Base-by-base conservation (phyloP, 2,888 invertebrate genomes). In the Cheiracanthium punctorium region DNA sequence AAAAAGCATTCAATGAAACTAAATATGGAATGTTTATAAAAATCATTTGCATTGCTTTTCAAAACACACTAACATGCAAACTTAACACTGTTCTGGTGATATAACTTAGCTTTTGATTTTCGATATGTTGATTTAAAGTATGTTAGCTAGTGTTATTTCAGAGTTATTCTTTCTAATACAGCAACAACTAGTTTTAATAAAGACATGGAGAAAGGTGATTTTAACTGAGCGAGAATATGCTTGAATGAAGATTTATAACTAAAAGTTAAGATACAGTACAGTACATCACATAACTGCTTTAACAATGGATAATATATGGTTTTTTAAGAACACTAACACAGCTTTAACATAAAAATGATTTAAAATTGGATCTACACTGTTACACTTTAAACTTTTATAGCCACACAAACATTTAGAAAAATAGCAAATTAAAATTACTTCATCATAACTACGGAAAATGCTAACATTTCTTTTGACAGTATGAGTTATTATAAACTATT, bases 321-420 rank as follows among this genome's bases (percentile, higher is more conserved):
- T 17, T 48, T 48, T 17, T 17, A 58, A 24, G 43, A 58, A 58
- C 24, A 24, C 24, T 24, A 24, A 58, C 4, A 17, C 24, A 58
- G 5, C 58, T 12, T 58, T 17, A 58, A 58, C 58, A 24, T 58
- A 58, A 58, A 58, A 24, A 8, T 58, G 2, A n/a, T 24, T 58
- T 24, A 58, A 24, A 58, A 58, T 0, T n/a, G 58, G 24, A 58
- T 24, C 58, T 24, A 12, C 4, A 24, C 4, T 5, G 24, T 58
- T 2, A 10, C 14, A 7, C 24, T 58, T 58, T 58, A 58, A 58
- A 58, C 58, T 58, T 24, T 24, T 58, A 24, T 24, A 58, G 24
- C 58, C 58, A 58, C 24, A 58, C 24, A 58, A 58, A 58, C 58
- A 58, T 24, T 58, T 58, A n/a, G 24, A 58, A 58, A 58, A 58